Evolutionary conservation across 1,140 invertebrate species (phyloP), one percentile per base, ranked within the genome.

Genomic region (Drosophila ohnishii): DNA sequence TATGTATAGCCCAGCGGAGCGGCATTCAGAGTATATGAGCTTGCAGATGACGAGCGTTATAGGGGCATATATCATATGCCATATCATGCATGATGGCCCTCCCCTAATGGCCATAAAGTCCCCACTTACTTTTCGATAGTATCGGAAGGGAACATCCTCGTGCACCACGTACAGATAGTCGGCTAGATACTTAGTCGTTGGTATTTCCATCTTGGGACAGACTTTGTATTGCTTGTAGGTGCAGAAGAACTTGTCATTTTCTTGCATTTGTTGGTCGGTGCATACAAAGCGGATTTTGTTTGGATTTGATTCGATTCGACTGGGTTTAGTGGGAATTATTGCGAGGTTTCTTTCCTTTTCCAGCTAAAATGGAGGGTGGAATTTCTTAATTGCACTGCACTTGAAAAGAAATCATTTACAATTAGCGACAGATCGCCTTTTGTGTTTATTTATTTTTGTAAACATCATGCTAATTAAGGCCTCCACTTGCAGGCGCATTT

Each of bases 121-220:
- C 14, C 48, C 50, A 91, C 90, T 91, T 82, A 91, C 90, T 91
- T 91, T 91, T 62, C 89, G 78, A 89, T 91, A 91, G 69, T 91
- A 91, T 77, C 90, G 67, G 63, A 91, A 91, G 76, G 90, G 90
- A 56, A 91, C 90, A 82, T 91, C 90, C 77, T 91, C 90, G 70
- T 90, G 90, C 42, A 91, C 89, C 40, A 91, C 85, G 71, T 91
- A 91, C 14, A 91, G 76, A 87, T 91, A 91, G 73, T 91, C 90
- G 72, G 90, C 89, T 90, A 91, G 63, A 90, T 91, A 91, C 63
- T 91, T 91, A 61, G 89, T 90, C 60, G 90, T 91, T 80, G 90
- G 86, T 82, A 91, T 90, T 58, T 91, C 89, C 90, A 91, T 91
- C 86, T 90, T 91, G 56, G 90, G 88, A 82, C 86, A 91, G 80